Percentiles rank a stretch among this genome's conserved stretches.
Conservation (phyloP, 2,113 vertebrate species). For the Paraplagusia blochii region DNA sequence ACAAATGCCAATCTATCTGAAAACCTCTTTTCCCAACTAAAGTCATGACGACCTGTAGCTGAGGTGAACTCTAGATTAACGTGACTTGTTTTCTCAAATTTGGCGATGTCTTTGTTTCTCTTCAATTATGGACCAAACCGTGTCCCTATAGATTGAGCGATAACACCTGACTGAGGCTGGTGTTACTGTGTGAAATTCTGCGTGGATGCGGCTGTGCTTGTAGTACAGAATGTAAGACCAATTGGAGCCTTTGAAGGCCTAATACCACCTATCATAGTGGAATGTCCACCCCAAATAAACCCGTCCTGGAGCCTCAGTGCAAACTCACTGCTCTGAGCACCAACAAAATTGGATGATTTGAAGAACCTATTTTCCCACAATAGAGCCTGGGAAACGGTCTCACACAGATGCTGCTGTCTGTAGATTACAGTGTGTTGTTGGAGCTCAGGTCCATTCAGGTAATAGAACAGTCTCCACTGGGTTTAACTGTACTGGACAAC, state of each 20-base stretch:
- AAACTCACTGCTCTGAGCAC: constrained; percentile 44
- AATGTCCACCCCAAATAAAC: constrained; percentile 61
- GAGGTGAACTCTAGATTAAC: too few relatives aligned
- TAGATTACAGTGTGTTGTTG: constrained; percentile 41
- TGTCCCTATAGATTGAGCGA: neutral
- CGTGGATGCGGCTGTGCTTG: constrained; percentile 5
- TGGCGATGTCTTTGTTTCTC: too few relatives aligned
- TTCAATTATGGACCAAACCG: neutral
- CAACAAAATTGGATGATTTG: constrained; percentile 33
- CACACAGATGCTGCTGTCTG: constrained; percentile 34
- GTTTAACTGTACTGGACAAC: neutral
- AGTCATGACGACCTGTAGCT: too few relatives aligned
- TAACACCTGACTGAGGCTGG: neutral
- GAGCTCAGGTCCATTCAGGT: constrained; percentile 27
- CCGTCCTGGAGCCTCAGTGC: constrained; percentile 54
- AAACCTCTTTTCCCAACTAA: too few relatives aligned
- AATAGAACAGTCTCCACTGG: neutral
- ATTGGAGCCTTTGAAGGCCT: constrained; percentile 32
- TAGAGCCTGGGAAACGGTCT: constrained; percentile 58
- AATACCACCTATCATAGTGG: constrained; percentile 57
- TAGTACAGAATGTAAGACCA: constrained; percentile 27
- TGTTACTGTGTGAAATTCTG: neutral
- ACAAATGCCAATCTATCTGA: too few relatives aligned
- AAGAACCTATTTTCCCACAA: constrained; percentile 61
- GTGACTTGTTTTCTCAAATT: too few relatives aligned